Evolutionary conservation across 2,113 vertebrate genomes (phyloP).

Genomic region (Nyctereutes procyonoides): DNA sequence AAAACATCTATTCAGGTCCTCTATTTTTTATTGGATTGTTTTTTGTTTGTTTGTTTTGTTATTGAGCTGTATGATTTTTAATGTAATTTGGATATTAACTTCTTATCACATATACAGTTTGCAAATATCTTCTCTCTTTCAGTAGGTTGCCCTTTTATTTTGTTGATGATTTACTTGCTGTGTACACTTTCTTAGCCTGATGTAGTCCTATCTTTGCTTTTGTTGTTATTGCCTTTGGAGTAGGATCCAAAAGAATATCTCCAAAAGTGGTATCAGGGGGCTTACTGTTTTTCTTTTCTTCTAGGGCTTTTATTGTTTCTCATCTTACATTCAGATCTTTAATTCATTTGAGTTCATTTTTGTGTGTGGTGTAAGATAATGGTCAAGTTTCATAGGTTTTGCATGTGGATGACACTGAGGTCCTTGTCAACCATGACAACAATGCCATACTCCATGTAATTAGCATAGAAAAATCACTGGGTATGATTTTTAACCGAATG

Average conservation of each 20-base stretch:
- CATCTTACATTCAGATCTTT: neutral
- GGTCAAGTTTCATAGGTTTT: neutral
- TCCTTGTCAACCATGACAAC: neutral
- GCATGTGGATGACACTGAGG: neutral
- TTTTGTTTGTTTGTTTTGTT: neutral
- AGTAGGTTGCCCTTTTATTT: neutral
- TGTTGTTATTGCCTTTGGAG: neutral
- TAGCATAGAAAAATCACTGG: neutral
- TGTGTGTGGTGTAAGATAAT: neutral
- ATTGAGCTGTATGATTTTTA: neutral
- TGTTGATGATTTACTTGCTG: neutral
- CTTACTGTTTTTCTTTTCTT: neutral
- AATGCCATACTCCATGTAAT: neutral
- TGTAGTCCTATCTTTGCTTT: neutral
- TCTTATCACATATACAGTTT: neutral
- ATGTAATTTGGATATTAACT: neutral
- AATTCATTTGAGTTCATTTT: neutral
- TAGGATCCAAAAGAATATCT: neutral
- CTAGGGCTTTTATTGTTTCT: neutral
- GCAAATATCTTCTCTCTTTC: neutral
- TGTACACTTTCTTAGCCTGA: neutral
- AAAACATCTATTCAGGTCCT: neutral
- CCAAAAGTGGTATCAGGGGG: neutral
- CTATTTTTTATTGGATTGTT: neutral
- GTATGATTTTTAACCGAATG: neutral